Evolutionary conservation across 2,888 invertebrate genomes (phyloP).

Genomic region (Macrosiphum euphorbiae): DNA sequence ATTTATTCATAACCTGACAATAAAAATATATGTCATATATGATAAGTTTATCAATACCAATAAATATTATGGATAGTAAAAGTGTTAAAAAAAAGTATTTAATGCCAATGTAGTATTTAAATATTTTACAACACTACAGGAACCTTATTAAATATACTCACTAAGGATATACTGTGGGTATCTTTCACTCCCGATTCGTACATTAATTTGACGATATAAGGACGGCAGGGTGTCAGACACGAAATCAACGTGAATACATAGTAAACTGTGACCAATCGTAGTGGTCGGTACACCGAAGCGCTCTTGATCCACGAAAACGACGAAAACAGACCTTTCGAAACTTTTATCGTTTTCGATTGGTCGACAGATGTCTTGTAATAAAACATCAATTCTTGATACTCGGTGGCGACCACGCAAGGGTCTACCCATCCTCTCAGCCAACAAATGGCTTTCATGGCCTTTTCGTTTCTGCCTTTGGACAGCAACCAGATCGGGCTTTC

Average conservation of each 20-base stretch:
- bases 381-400: slow-evolving; percentile 29
- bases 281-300: slow-evolving; percentile 27
- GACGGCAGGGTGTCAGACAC: slow-evolving; percentile 27
- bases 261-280: slow-evolving; percentile 10
- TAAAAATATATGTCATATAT: not conserved
- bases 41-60: not conserved
- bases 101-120: not conserved
- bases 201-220: slow-evolving; percentile 43
- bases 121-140: not conserved
- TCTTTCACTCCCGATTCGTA: slow-evolving; percentile 18
- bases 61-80: not conserved
- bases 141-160: not conserved
- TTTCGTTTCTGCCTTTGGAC: slow-evolving; percentile 26
- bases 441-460: slow-evolving; percentile 36
- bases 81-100: not conserved
- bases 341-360: not conserved
- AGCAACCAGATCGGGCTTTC: slow-evolving; percentile 54
- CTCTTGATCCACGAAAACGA: not conserved
- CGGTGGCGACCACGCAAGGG: not conserved
- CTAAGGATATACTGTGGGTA: slow-evolving; percentile 4
- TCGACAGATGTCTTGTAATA: slow-evolving; percentile 30
- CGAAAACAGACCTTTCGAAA: not conserved
- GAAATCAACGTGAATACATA: slow-evolving; percentile 44
- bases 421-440: slow-evolving; percentile 59
- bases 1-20: not conserved